phyloP scores from a whole-genome alignment of 2,888 invertebrate genomes.

The Mesopsocus fuscifrons region DNA sequence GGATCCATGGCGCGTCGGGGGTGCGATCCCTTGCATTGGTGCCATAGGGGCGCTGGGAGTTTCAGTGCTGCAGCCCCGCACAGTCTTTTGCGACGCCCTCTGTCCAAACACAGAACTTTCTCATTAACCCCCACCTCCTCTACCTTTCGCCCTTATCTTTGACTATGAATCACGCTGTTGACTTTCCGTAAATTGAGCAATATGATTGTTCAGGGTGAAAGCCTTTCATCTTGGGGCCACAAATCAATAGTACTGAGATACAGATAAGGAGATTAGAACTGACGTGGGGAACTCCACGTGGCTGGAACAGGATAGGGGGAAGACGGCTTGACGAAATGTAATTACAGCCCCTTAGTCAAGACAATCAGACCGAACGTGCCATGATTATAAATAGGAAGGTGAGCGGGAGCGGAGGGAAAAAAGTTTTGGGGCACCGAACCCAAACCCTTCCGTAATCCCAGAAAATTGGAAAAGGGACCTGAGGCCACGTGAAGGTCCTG shows the following conservation, averaged over 20 bases:
- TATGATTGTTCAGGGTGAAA: background rate
- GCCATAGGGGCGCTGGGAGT: background rate
- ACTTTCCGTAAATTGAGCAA: background rate
- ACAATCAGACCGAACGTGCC: background rate
- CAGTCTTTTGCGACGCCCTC: background rate
- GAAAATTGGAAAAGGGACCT: background rate
- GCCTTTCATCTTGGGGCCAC: background rate
- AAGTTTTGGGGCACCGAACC: background rate
- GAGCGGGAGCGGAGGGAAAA: background rate
- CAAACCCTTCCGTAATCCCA: slow-evolving; percentile 3
- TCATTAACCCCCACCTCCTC: background rate
- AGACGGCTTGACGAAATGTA: background rate
- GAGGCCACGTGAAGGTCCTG: background rate
- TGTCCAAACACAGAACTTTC: background rate
- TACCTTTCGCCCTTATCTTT: background rate
- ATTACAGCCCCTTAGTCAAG: background rate
- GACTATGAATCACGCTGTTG: background rate
- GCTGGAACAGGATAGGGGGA: background rate
- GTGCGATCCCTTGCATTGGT: background rate
- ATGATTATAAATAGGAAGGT: background rate
- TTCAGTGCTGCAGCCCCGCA: too few relatives aligned
- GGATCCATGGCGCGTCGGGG: too few relatives aligned
- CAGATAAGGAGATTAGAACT: background rate
- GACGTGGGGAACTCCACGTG: background rate
- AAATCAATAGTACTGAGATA: background rate